A percentile compares a stretch with the other conserved stretches of the same genome.
phyloP scores from a whole-genome alignment of 2,797 vertebrate genomes.

The Diplodus sargus region DNA sequence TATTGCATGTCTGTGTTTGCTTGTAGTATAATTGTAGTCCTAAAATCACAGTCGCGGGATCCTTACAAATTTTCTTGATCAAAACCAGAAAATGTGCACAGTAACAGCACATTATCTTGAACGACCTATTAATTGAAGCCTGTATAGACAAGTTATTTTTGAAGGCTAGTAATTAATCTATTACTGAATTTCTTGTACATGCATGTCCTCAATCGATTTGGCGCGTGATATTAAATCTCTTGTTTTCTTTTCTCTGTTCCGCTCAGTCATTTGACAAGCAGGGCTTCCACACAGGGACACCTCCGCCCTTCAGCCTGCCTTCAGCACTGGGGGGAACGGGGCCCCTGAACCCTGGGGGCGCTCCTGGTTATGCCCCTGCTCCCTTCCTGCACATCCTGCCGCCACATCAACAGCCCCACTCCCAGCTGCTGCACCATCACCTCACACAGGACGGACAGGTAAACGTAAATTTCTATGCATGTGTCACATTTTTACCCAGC shows the following conservation, averaged over 20 bases:
- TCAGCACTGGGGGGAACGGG: conserved; percentile 93
- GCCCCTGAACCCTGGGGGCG: conserved; percentile 91
- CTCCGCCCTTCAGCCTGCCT: conserved; percentile 94
- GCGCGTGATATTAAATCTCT: neutral
- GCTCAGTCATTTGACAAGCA: conserved; percentile 95
- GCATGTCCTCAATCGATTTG: neutral
- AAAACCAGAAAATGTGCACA: neutral
- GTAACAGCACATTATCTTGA: neutral
- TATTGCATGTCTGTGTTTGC: neutral
- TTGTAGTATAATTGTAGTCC: neutral
- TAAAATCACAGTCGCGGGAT: neutral
- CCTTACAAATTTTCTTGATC: neutral
- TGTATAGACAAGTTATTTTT: neutral
- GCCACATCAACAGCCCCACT: conserved; percentile 96
- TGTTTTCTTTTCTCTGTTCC: neutral
- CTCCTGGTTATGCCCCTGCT: conserved; percentile 91
- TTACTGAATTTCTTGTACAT: neutral
- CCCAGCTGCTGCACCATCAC: conserved; percentile 96
- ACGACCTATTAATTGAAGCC: too few species aligned
- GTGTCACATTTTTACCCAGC: neutral
- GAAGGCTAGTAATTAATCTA: neutral
- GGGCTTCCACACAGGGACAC: conserved; percentile 95
- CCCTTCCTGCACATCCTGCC: conserved; percentile 95
- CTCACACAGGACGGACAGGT: conserved; percentile 96
- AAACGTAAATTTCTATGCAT: conserved; percentile 32